phyloP scores from a whole-genome alignment of 2,888 invertebrate genomes.

The Scaptomyza caliginosa region DNA sequence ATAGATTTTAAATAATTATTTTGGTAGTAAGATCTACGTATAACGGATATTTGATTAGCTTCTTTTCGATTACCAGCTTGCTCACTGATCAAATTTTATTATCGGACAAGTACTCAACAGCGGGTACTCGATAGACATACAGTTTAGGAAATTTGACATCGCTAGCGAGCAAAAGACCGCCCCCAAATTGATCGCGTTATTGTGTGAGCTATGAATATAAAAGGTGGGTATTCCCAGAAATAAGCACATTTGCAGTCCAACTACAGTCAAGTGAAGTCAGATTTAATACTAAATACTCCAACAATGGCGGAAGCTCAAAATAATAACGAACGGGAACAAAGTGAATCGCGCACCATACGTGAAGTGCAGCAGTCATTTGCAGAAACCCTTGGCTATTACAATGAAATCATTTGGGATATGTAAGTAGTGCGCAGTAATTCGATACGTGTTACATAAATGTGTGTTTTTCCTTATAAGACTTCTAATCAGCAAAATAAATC shows the following conservation, averaged over 20 bases:
- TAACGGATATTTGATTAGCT: not conserved
- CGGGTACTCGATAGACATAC: constrained; percentile 12
- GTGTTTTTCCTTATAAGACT: too few relatives aligned
- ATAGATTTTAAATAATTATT: not conserved
- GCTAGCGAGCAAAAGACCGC: not conserved
- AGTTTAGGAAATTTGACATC: not conserved
- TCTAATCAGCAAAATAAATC: not conserved
- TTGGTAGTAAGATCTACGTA: not conserved
- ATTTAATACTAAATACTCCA: not conserved
- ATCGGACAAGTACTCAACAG: not conserved
- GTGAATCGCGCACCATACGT: constrained; percentile 28
- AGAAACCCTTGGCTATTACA: constrained; percentile 60
- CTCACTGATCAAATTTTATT: constrained; percentile 5
- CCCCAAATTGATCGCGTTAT: not conserved
- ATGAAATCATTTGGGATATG: constrained; percentile 74
- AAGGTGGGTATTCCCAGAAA: constrained; percentile 6
- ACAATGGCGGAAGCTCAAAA: constrained; percentile 19
- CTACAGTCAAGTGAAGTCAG: not conserved
- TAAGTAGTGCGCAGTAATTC: constrained; percentile 37
- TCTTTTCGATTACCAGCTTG: not conserved
- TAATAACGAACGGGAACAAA: not conserved
- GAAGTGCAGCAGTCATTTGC: constrained; percentile 76
- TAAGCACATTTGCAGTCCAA: not conserved
- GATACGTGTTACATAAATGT: not conserved
- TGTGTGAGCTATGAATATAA: not conserved